Percentiles rank a stretch among this genome's conserved stretches.
Conservation (phyloP, 2,113 vertebrate species). For the Pelusios castaneus region DNA sequence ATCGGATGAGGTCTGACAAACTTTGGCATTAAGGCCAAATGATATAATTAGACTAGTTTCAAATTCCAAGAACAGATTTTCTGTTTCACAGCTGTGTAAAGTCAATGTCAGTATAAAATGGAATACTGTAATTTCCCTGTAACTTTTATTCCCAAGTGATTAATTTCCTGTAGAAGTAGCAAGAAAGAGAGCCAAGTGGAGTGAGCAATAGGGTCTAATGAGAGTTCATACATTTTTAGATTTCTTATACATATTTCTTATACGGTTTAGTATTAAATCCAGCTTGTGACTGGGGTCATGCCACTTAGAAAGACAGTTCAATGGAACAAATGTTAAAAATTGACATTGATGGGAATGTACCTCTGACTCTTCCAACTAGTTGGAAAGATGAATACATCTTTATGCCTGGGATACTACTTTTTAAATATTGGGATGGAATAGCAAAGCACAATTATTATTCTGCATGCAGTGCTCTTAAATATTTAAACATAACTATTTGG, state of each 20-base stretch:
- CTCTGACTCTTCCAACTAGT: background rate
- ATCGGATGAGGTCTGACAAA: slow-evolving; percentile 28
- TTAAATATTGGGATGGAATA: background rate
- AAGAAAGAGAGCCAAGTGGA: background rate
- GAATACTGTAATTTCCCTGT: background rate
- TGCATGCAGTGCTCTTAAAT: background rate
- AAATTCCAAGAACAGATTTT: slow-evolving; percentile 19
- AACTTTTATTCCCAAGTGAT: background rate
- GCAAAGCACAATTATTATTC: background rate
- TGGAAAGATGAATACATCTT: background rate
- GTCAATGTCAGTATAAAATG: background rate
- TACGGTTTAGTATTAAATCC: background rate
- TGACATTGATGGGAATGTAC: background rate
- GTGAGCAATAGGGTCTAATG: background rate
- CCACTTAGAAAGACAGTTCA: fast-evolving
- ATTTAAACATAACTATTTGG: background rate
- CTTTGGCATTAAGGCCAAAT: background rate
- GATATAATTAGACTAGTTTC: background rate
- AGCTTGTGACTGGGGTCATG: background rate
- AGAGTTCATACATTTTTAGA: background rate
- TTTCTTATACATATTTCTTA: background rate
- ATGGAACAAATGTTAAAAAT: background rate
- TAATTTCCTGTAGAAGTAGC: background rate
- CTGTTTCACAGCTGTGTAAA: slow-evolving; percentile 1
- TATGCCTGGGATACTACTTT: background rate